Evolutionary conservation across 2,113 vertebrate genomes (phyloP).

Genomic region (Turnix velox): DNA sequence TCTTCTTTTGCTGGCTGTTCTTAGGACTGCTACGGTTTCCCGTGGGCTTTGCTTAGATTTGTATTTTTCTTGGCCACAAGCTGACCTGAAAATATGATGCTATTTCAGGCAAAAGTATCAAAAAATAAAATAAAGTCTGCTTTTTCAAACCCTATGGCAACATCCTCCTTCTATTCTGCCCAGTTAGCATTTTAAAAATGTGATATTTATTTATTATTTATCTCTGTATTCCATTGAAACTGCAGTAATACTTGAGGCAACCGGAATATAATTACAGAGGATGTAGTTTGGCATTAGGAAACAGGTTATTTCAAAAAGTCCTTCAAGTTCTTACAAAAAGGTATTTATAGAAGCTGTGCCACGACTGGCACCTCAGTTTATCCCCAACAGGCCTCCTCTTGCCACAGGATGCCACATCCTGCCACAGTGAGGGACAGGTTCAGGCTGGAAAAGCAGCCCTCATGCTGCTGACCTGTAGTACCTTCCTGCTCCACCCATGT

Average conservation of each 20-base stretch:
- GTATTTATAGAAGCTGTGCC: background rate
- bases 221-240: background rate
- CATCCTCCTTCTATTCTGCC: conserved; percentile 1
- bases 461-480: background rate
- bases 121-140: background rate
- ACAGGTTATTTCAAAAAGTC: background rate
- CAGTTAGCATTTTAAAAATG: background rate
- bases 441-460: background rate
- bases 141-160: background rate
- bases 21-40: conserved; percentile 35
- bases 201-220: background rate
- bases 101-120: conserved; percentile 51
- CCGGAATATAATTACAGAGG: background rate
- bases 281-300: background rate
- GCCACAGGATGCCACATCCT: background rate
- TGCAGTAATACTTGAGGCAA: background rate
- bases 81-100: conserved; percentile 31
- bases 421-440: fast-evolving
- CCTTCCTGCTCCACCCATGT: background rate
- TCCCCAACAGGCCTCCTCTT: background rate
- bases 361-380: background rate
- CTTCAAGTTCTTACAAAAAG: background rate
- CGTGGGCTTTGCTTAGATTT: conserved; percentile 52
- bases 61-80: conserved; percentile 52
- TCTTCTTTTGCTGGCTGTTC: conserved; percentile 27